A percentile compares a stretch with the other conserved stretches of the same genome.
Evolutionary conservation across 2,797 vertebrate genomes (phyloP).

Genomic region (Tangara arthus): DNA sequence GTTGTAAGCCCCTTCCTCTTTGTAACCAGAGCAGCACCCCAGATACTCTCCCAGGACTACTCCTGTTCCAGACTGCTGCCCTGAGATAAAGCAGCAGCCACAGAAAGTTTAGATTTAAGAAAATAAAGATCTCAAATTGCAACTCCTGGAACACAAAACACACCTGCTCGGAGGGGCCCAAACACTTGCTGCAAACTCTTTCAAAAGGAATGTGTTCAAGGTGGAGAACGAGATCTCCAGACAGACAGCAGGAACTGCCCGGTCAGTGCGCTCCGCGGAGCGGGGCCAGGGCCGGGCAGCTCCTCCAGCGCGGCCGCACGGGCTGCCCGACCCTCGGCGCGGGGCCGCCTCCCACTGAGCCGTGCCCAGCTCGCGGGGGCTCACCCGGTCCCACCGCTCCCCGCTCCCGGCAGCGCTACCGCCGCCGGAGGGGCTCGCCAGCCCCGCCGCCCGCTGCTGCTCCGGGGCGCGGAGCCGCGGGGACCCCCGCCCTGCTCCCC

Average conservation of each 20-base stretch:
- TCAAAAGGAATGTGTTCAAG: not conserved
- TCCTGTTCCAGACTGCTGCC: conserved; percentile 16
- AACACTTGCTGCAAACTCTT: not conserved
- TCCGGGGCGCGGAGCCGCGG: not conserved
- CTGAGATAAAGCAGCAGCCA: conserved; percentile 18
- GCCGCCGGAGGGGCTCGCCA: not conserved
- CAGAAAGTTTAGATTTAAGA: conserved; percentile 10
- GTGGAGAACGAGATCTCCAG: not conserved
- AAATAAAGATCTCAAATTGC: conserved; percentile 8
- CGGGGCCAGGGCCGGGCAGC: not conserved
- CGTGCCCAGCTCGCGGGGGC: not conserved
- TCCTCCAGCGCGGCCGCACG: not conserved
- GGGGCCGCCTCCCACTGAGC: not conserved
- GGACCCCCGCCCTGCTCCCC: not conserved
- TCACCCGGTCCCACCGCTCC: not conserved
- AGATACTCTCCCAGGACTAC: not conserved
- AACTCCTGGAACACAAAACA: not conserved
- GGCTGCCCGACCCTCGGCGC: not conserved
- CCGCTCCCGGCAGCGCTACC: not conserved
- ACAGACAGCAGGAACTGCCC: not conserved
- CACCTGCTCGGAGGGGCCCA: conserved; percentile 4
- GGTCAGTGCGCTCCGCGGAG: fast-evolving
- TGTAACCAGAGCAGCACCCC: not conserved
- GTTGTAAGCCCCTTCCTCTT: not conserved
- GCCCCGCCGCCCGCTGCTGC: not conserved